A percentile compares a stretch with the other conserved stretches of the same genome.
Evolutionary conservation across 1,140 invertebrate species (phyloP).

Genomic region (Venustaconcha ellipsiformis): DNA sequence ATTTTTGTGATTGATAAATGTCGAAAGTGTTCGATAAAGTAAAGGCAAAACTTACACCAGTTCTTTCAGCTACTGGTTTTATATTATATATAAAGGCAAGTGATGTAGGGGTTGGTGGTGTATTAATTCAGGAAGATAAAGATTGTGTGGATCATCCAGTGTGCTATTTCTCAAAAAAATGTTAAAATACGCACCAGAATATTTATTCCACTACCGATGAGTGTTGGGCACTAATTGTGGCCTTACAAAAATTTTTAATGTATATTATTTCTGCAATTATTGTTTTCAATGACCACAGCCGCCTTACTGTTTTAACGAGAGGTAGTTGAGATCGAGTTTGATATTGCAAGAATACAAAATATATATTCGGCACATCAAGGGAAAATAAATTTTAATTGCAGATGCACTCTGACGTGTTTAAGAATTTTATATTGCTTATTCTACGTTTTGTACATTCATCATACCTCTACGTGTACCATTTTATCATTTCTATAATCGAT

Average conservation of each 20-base stretch:
- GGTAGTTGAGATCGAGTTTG: too few relatives aligned
- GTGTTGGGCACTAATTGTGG: background rate
- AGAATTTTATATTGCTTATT: too few relatives aligned
- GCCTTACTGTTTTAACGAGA: background rate
- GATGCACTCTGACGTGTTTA: too few relatives aligned
- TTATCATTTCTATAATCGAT: too few relatives aligned
- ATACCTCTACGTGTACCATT: too few relatives aligned
- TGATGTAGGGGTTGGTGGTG: constrained; percentile 21
- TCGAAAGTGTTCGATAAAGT: constrained; percentile 52
- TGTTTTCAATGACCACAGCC: background rate
- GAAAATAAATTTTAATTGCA: too few relatives aligned
- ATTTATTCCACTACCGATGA: constrained; percentile 30
- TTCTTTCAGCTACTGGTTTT: constrained; percentile 43
- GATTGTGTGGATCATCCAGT: constrained; percentile 24
- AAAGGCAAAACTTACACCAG: constrained; percentile 37
- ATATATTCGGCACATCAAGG: too few relatives aligned
- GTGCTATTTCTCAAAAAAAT: constrained; percentile 19
- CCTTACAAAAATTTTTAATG: constrained; percentile 14
- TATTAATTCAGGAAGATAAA: constrained; percentile 26
- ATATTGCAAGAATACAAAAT: too few relatives aligned
- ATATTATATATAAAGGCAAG: constrained; percentile 24
- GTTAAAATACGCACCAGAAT: constrained; percentile 6
- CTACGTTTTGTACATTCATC: too few relatives aligned
- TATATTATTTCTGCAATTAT: constrained; percentile 8
- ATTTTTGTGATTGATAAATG: constrained; percentile 45